These are phyloP conservation scores for Argyra leucocephala DNA, from an alignment of 2,888 invertebrate species.

Conservation along the genomic window DNA sequence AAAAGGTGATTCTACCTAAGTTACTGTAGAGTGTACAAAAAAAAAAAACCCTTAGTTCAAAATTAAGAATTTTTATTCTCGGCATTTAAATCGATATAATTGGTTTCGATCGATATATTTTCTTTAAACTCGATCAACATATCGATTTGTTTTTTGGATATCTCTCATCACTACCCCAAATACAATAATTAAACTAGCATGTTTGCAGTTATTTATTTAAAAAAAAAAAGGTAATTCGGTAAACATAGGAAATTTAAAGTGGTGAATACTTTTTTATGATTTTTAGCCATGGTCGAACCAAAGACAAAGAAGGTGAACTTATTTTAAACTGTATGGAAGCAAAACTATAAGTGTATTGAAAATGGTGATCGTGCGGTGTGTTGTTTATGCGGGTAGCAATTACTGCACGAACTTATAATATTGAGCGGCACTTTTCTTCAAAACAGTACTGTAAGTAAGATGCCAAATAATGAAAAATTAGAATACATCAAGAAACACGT, in stretches of 20 bases:
- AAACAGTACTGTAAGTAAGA: background rate
- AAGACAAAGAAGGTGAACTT: background rate
- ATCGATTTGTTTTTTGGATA: too few relatives aligned
- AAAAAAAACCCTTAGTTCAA: too few relatives aligned
- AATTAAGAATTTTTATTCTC: too few relatives aligned
- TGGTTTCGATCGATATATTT: too few relatives aligned
- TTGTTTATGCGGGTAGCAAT: conserved; percentile 6
- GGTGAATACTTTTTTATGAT: conserved; percentile 8
- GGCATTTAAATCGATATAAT: too few relatives aligned
- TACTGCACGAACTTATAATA: conserved; percentile 7
- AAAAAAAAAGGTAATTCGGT: background rate
- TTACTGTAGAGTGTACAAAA: too few relatives aligned
- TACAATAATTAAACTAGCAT: too few relatives aligned
- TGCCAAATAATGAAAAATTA: conserved; percentile 8
- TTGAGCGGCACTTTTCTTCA: background rate
- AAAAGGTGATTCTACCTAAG: too few relatives aligned
- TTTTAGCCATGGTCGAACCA: conserved; percentile 7
- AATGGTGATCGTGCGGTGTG: conserved; percentile 7
- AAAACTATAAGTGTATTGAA: background rate
- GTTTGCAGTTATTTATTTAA: too few relatives aligned
- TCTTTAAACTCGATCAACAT: too few relatives aligned
- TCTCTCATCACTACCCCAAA: too few relatives aligned
- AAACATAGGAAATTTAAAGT: background rate
- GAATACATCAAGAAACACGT: conserved; percentile 8
- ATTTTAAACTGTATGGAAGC: background rate